phyloP scores from a whole-genome alignment of 2,113 vertebrate genomes.

The Trematocara unimaculatum region DNA sequence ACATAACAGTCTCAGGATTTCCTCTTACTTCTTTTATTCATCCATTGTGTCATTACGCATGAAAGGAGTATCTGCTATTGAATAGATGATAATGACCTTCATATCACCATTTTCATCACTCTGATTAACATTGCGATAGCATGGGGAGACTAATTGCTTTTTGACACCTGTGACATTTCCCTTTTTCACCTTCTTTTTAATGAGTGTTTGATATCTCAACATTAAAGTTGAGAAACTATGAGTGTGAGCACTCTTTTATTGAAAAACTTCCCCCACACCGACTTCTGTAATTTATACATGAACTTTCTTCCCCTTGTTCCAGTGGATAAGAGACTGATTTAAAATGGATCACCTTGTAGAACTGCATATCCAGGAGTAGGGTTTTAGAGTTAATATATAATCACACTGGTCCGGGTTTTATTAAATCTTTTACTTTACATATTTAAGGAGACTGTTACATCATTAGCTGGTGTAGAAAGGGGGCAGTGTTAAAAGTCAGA shows the following conservation, averaged over 20 bases:
- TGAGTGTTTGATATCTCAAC: constrained; percentile 37
- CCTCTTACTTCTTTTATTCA: constrained; percentile 46
- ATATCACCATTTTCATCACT: constrained; percentile 51
- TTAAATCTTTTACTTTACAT: constrained; percentile 74
- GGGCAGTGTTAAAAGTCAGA: constrained; percentile 58
- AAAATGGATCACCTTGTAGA: constrained; percentile 66
- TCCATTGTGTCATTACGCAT: constrained; percentile 41
- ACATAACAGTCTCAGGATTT: constrained; percentile 30
- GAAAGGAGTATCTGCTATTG: constrained; percentile 49
- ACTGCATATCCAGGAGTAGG: constrained; percentile 51
- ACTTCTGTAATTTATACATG: constrained; percentile 52
- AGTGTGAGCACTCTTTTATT: constrained; percentile 14
- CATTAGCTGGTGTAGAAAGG: constrained; percentile 62
- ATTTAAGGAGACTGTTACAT: constrained; percentile 74
- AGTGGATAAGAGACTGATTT: constrained; percentile 65
- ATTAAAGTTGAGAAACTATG: constrained; percentile 32
- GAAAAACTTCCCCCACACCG: constrained; percentile 43
- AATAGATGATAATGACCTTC: constrained; percentile 52
- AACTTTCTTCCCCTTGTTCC: constrained; percentile 61
- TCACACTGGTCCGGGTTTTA: constrained; percentile 54
- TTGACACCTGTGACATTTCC: constrained; percentile 70
- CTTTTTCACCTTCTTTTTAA: constrained; percentile 45
- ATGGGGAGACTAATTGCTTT: constrained; percentile 66
- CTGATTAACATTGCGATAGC: constrained; percentile 59
- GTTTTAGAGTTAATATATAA: constrained; percentile 63